These are phyloP conservation scores for Raillietiella orientalis DNA, from an alignment of 2,888 invertebrate species.

Conservation along the genomic window DNA sequence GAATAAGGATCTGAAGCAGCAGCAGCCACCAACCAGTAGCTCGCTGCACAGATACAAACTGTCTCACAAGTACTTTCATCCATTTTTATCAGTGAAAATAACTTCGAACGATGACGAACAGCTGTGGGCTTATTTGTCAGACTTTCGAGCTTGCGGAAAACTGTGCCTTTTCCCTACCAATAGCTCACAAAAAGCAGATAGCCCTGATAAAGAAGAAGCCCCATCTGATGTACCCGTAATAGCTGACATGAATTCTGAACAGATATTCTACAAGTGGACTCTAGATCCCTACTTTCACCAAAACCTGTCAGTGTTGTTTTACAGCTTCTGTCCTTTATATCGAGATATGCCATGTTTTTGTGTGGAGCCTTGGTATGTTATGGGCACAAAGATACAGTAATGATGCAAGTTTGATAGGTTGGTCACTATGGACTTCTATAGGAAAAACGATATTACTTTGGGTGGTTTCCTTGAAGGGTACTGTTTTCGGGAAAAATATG, in stretches of 20 bases:
- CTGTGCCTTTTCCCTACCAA: slow-evolving; percentile 12
- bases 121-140: slow-evolving; percentile 36
- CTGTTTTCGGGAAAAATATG: slow-evolving; percentile 52
- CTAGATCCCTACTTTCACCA: slow-evolving; percentile 53
- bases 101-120: slow-evolving; percentile 25
- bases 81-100: slow-evolving; percentile 35
- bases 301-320: slow-evolving; percentile 53
- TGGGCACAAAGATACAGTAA: too few species aligned
- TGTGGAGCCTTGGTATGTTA: slow-evolving; percentile 44
- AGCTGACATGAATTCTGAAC: too few species aligned
- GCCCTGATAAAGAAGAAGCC: slow-evolving; percentile 9
- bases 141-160: slow-evolving; percentile 59
- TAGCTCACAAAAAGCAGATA: slow-evolving; percentile 9
- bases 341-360: slow-evolving; percentile 56
- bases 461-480: slow-evolving; percentile 77
- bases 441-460: slow-evolving; percentile 69
- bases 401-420: slow-evolving; percentile 20
- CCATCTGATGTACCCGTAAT: too few species aligned
- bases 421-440: slow-evolving; percentile 80
- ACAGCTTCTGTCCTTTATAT: slow-evolving; percentile 42
- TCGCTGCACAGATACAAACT: too few species aligned
- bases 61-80: slow-evolving; percentile 25
- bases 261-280: too few species aligned
- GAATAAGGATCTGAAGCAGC: too few species aligned
- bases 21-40: too few species aligned